Percentiles rank a stretch among this genome's conserved stretches.
phyloP scores from a whole-genome alignment of 1,140 invertebrate species.

The Sogatella furcifera region DNA sequence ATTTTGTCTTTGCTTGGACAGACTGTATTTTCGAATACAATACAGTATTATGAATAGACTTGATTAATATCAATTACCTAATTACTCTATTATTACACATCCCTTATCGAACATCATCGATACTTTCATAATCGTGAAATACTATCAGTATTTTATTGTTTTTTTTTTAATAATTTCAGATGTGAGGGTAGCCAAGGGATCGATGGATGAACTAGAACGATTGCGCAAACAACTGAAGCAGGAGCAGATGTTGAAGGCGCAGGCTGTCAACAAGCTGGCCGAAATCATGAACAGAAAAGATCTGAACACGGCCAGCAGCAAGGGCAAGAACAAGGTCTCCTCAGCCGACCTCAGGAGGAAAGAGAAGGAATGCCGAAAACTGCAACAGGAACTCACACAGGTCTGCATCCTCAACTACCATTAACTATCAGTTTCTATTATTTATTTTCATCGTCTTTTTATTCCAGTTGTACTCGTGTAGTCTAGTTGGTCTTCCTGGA shows the following conservation, averaged over 20 bases:
- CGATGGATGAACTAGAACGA: conserved; percentile 71
- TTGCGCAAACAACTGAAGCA: conserved; percentile 77
- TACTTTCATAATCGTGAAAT: too few species aligned
- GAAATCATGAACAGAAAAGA: conserved; percentile 94
- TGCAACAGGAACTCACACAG: conserved; percentile 91
- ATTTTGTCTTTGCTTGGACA: too few species aligned
- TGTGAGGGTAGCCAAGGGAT: conserved; percentile 40
- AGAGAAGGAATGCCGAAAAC: conserved; percentile 88
- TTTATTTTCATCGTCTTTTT: too few species aligned
- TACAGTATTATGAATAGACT: too few species aligned
- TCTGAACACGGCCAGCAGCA: conserved; percentile 46
- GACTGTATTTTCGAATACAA: too few species aligned
- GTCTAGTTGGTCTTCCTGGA: too few species aligned
- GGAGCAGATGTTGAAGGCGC: conserved; percentile 78
- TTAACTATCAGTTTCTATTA: too few species aligned
- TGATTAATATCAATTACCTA: too few species aligned
- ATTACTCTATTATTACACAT: too few species aligned
- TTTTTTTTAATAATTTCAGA: conserved; percentile 14
- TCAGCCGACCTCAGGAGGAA: conserved; percentile 74
- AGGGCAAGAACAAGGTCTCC: conserved; percentile 59
- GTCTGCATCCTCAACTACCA: conserved; percentile 25
- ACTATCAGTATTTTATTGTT: too few species aligned
- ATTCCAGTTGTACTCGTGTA: too few species aligned
- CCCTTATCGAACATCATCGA: too few species aligned
- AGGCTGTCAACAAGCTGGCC: conserved; percentile 93